Conservation (phyloP, 2,888 invertebrate genomes). For the Eupeodes luniger region DNA sequence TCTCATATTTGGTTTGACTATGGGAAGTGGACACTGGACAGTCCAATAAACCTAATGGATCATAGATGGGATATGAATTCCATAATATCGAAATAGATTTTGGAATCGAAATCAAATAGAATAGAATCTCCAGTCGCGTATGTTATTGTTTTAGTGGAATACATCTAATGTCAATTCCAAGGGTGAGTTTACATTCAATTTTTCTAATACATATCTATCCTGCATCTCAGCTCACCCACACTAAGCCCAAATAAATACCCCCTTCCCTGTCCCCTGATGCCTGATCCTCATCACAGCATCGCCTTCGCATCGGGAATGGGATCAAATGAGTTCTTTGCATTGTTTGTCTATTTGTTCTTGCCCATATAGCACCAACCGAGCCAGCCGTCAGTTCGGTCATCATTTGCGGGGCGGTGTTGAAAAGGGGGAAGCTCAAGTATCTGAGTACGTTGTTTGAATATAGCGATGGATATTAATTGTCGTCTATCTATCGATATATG, state of each 20-base stretch:
- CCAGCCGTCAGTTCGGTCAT: neutral
- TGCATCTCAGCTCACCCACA: constrained; percentile 4
- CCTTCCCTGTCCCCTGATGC: too few relatives aligned
- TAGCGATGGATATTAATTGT: constrained; percentile 42
- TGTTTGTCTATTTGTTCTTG: constrained; percentile 34
- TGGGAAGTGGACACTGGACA: constrained; percentile 43
- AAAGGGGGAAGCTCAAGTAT: constrained; percentile 29
- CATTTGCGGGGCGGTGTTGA: neutral
- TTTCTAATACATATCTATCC: constrained; percentile 15
- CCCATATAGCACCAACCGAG: neutral
- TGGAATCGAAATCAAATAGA: constrained; percentile 35
- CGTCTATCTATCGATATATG: constrained; percentile 2
- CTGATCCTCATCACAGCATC: neutral
- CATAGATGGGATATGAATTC: constrained; percentile 17
- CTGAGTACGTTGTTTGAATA: constrained; percentile 12
- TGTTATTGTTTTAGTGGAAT: constrained; percentile 51
- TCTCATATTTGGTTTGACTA: neutral
- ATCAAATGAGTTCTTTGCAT: constrained; percentile 39
- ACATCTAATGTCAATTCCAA: constrained; percentile 48
- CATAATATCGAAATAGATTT: constrained; percentile 11
- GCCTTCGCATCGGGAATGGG: neutral
- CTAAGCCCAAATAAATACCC: neutral
- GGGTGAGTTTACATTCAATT: constrained; percentile 33
- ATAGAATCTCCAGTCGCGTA: constrained; percentile 56
- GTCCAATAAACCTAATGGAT: constrained; percentile 69